phyloP scores from a whole-genome alignment of 2,888 invertebrate species.

The Antitype chi region DNA sequence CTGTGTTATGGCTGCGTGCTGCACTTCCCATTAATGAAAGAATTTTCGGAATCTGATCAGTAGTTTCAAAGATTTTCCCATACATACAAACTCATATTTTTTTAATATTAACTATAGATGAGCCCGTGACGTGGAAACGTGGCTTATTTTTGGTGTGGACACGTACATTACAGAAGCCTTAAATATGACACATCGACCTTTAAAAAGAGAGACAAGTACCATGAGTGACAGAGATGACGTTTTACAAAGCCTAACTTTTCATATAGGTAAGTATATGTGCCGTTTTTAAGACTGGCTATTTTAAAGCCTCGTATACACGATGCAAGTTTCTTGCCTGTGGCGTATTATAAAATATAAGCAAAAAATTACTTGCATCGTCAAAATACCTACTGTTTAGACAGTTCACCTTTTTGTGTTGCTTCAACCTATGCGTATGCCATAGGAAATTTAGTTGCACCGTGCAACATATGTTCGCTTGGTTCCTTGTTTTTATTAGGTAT shows the following conservation, averaged over 20 bases:
- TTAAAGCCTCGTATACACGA: background rate
- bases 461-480: no score
- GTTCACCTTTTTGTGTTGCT: background rate
- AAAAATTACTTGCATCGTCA: background rate
- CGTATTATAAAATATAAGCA: background rate
- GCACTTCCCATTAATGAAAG: no score
- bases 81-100: no score
- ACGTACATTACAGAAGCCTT: background rate
- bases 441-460: background rate
- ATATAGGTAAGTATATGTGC: background rate
- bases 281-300: no score
- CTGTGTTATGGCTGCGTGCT: no score
- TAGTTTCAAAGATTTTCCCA: no score
- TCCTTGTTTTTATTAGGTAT: no score
- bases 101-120: background rate
- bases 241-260: background rate
- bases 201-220: background rate
- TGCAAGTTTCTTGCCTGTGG: background rate
- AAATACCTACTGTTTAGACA: background rate
- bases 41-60: no score
- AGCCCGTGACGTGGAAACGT: conserved; percentile 2
- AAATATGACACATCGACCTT: background rate
- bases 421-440: background rate
- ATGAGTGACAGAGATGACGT: background rate
- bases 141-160: background rate